Evolutionary conservation across 2,888 invertebrate species (phyloP).

Genomic region (Chorisops tibialis): DNA sequence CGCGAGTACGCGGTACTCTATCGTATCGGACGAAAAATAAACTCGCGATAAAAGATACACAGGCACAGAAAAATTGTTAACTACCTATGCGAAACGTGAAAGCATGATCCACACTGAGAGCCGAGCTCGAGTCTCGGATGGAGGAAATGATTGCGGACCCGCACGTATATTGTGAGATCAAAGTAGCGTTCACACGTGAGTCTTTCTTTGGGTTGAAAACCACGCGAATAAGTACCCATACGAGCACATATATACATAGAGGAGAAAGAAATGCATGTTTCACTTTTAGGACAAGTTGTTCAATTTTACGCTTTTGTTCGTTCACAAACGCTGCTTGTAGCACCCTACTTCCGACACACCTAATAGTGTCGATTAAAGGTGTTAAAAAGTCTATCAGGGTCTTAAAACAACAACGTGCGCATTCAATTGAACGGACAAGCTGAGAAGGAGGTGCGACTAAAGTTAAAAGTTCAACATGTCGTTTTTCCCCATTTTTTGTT

Average conservation of each 20-base stretch:
- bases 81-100: neutral
- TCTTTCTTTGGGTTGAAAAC: neutral
- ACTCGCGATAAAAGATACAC: neutral
- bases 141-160: conserved; percentile 1
- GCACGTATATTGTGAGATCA: conserved; percentile 3
- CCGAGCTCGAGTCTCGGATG: neutral
- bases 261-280: neutral
- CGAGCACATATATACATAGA: too few species aligned
- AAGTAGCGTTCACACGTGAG: conserved; percentile 11
- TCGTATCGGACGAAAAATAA: too few species aligned
- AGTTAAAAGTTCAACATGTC: too few species aligned
- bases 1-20: neutral
- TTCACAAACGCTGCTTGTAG: too few species aligned
- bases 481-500: too few species aligned
- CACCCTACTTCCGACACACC: too few species aligned
- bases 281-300: conserved; percentile 6
- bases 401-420: too few species aligned
- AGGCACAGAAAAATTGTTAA: neutral
- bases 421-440: too few species aligned
- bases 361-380: too few species aligned
- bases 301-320: neutral
- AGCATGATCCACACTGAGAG: neutral
- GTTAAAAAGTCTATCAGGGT: too few species aligned
- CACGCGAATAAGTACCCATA: neutral
- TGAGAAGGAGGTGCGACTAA: too few species aligned